Base-by-base conservation (phyloP, 2,797 vertebrate species). In the Sebastes steindachneri region DNA sequence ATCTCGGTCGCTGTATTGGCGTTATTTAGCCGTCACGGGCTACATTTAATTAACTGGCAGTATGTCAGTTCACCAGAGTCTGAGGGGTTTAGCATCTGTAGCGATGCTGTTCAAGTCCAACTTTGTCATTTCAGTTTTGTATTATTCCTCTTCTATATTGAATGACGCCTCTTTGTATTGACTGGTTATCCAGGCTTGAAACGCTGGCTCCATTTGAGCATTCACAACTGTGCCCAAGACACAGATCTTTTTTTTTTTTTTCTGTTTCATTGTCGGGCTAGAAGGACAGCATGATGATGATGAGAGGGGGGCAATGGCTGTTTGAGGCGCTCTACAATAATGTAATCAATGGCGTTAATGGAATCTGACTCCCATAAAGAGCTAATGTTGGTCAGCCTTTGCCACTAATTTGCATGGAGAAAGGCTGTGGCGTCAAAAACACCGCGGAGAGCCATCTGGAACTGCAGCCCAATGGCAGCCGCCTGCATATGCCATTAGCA, bases 381-480 rank as follows among this genome's bases (percentile, higher is more conserved):
- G 86, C 68, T 88, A 87, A 88, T 84, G 86, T 85, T 73, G 79
- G 82, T 85, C 78, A 75, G 81, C 75, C 73, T 81, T 64, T 76
- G 82, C 73, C 58, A 31, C 79, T 76, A 65, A 87, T 92, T 88
- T 89, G 68, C 77, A 83, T 54, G 29, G 68, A 85, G 81, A 76
- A 51, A 83, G 69, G 83, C 77, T 54, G 73, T 65, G 79, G 80
- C 55, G 21, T 86, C 74, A 80, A 70, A 86, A 73, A 82, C 68
- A 63, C 86, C 3, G 12, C 71, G 66, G 84, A 90, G 87, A 85
- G 85, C 85, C 86, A 89, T 91, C 86, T 91, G 90, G 83, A 92
- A n/a, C 66, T 55, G 68, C 63, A 72, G 84, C 81, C 45, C 75
- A 74, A 80, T 81, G 63, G 88, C 77, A 66, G 71, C 73, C 28